These are phyloP conservation scores for Nemoura dubitans DNA, from an alignment of 2,888 invertebrate genomes.

Conservation along the genomic window DNA sequence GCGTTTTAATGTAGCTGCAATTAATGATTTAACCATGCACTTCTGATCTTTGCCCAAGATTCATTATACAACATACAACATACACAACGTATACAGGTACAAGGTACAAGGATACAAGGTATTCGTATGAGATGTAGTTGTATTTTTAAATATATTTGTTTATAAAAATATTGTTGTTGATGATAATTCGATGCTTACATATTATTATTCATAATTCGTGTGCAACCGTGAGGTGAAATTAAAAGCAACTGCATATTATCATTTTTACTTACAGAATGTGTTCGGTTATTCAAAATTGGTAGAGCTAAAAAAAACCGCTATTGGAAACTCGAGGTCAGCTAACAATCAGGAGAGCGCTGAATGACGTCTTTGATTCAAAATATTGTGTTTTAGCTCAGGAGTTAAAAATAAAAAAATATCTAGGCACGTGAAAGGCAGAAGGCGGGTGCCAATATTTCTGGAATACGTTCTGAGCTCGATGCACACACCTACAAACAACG, in stretches of 20 bases:
- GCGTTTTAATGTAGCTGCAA: too few species aligned
- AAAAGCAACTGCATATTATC: too few species aligned
- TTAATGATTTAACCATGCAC: too few species aligned
- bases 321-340: constrained; percentile 12
- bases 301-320: background rate
- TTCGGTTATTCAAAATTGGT: background rate
- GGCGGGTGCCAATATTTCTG: constrained; percentile 1
- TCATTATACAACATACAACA: too few species aligned
- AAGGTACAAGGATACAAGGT: too few species aligned
- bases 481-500: background rate
- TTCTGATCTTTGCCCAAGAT: too few species aligned
- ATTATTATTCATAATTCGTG: too few species aligned
- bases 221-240: too few species aligned
- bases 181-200: background rate
- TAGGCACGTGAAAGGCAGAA: background rate
- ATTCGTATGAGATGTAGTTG: too few species aligned
- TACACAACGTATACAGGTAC: too few species aligned
- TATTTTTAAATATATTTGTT: too few species aligned
- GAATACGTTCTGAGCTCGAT: background rate
- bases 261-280: background rate
- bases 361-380: constrained; percentile 12
- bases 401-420: constrained; percentile 3
- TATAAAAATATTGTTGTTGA: too few species aligned
- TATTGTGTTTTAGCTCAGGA: constrained; percentile 7
- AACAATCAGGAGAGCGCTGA: background rate